A percentile compares a stretch with the other conserved stretches of the same genome.
Evolutionary conservation across 2,888 invertebrate species (phyloP).

Genomic region (Odontocolon sp.): DNA sequence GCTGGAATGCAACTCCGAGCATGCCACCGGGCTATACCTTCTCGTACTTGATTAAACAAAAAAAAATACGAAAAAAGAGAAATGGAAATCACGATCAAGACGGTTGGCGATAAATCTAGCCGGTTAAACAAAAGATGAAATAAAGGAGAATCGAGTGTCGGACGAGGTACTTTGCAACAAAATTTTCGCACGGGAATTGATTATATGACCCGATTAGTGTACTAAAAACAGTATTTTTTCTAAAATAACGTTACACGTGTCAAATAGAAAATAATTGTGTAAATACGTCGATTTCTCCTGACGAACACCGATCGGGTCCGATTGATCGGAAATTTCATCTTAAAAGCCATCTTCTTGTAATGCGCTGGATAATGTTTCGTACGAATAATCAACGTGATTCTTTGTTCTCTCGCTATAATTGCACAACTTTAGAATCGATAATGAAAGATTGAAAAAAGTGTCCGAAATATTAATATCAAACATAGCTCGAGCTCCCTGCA

Average conservation of each 20-base stretch:
- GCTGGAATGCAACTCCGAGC: conserved; percentile 71
- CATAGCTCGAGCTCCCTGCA: background rate
- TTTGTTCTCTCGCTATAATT: background rate
- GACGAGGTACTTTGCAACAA: conserved; percentile 58
- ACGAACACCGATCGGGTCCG: no score
- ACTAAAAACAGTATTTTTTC: no score
- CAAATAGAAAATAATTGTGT: no score
- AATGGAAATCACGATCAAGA: no score
- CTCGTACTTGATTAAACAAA: conserved; percentile 66
- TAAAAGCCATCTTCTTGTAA: no score
- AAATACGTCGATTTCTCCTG: no score
- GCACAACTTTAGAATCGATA: background rate
- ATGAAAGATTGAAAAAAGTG: background rate
- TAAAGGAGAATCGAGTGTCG: conserved; percentile 22
- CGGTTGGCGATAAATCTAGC: conserved; percentile 67
- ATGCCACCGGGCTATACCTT: conserved; percentile 55
- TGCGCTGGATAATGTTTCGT: conserved; percentile 10
- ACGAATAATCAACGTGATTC: no score
- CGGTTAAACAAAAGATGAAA: conserved; percentile 54
- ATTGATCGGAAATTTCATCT: no score
- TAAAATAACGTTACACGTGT: no score
- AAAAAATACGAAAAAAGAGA: no score
- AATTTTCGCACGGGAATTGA: background rate
- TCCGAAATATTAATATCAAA: no score
- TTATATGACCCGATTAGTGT: no score